phyloP scores from a whole-genome alignment of 2,888 invertebrate species.

The Amphimallon solstitiale region DNA sequence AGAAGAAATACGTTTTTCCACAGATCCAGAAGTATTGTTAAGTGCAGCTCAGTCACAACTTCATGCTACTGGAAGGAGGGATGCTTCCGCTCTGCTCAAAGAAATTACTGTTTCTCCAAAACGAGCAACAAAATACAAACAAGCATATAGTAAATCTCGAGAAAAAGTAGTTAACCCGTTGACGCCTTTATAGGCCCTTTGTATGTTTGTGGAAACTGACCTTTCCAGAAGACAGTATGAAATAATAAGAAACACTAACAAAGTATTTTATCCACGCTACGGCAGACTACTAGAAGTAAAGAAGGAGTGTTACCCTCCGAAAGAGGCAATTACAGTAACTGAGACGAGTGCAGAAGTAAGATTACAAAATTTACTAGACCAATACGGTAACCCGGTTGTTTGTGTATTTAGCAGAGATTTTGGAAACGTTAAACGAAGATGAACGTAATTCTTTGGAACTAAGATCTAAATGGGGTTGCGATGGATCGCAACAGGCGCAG shows the following conservation, averaged over 20 bases:
- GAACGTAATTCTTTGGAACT: slow-evolving; percentile 36
- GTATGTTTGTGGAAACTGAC: no score
- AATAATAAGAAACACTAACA: no score
- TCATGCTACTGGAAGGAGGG: not conserved
- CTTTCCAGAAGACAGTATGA: no score
- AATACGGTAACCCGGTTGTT: slow-evolving; percentile 39
- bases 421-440: slow-evolving; percentile 32
- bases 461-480: slow-evolving; percentile 47
- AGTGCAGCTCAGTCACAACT: not conserved
- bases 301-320: slow-evolving; percentile 23
- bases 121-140: no score
- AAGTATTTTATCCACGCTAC: no score
- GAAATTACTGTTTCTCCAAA: not conserved
- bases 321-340: slow-evolving; percentile 13
- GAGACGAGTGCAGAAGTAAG: slow-evolving; percentile 28
- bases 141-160: not conserved
- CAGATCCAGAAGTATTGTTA: not conserved
- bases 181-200: not conserved
- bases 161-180: not conserved
- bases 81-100: not conserved
- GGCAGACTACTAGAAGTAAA: no score
- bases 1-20: not conserved
- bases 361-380: slow-evolving; percentile 23
- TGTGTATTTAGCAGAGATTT: slow-evolving; percentile 39
- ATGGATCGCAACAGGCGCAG: slow-evolving; percentile 41